phyloP scores from a whole-genome alignment of 2,113 vertebrate species.

The Thunnus maccoyii region DNA sequence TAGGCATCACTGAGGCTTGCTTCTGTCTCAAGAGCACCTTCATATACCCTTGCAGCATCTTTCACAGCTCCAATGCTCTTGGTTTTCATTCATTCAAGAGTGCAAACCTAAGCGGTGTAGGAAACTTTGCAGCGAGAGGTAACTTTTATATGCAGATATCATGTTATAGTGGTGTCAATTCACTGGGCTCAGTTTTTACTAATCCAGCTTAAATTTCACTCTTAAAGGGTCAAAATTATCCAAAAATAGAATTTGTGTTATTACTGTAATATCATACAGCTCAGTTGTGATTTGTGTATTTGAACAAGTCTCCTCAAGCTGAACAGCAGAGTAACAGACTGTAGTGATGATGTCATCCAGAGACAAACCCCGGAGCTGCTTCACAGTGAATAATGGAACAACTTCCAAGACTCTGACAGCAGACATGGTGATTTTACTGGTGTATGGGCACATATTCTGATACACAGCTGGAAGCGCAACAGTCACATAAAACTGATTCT shows the following conservation, averaged over 20 bases:
- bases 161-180: background rate
- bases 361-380: conserved; percentile 55
- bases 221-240: background rate
- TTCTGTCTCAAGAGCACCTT: conserved; percentile 66
- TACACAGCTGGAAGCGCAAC: conserved; percentile 70
- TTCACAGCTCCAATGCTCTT: conserved; percentile 7
- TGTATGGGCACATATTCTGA: conserved; percentile 42
- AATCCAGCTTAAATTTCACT: background rate
- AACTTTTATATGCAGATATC: background rate
- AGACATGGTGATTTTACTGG: conserved; percentile 63
- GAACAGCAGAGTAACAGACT: conserved; percentile 26
- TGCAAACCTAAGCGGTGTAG: background rate
- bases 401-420: conserved; percentile 52
- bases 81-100: conserved; percentile 15
- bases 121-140: background rate
- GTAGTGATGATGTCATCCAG: conserved; percentile 54
- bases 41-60: conserved; percentile 20
- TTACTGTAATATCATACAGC: background rate
- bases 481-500: conserved; percentile 58
- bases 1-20: conserved; percentile 26
- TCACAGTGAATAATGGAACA: conserved; percentile 65
- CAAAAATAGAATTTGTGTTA: background rate
- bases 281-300: conserved; percentile 26
- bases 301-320: conserved; percentile 18
- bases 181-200: background rate